These are phyloP conservation scores for Peromyscus melanophrys DNA, from an alignment of 2,797 vertebrate species.

Conservation along the genomic window DNA sequence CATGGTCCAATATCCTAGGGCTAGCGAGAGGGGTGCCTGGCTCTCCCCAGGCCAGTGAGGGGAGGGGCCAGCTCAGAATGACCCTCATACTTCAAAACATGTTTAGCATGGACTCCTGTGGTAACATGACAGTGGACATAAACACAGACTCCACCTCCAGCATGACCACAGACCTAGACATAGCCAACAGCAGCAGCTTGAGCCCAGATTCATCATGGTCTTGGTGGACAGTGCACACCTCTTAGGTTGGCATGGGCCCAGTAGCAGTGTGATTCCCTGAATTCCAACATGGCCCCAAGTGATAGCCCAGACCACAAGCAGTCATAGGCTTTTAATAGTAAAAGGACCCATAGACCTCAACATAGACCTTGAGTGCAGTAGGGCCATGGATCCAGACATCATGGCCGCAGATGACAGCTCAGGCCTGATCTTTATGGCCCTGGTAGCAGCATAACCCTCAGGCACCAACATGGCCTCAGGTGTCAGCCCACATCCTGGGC, in stretches of 20 bases:
- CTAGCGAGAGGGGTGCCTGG: background rate
- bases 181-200: background rate
- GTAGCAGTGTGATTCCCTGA: background rate
- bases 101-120: background rate
- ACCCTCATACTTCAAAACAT: background rate
- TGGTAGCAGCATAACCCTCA: background rate
- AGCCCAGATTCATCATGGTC: background rate
- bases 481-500: background rate
- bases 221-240: background rate
- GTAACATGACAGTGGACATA: background rate
- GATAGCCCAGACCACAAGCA: background rate
- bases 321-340: background rate
- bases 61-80: background rate
- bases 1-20: background rate
- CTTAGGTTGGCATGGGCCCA: background rate
- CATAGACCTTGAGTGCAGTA: background rate
- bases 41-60: background rate
- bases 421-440: background rate
- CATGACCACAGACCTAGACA: background rate
- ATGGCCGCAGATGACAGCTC: background rate
- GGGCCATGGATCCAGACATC: background rate
- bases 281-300: background rate
- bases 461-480: background rate
- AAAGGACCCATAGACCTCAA: background rate
- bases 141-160: background rate